phyloP scores from a whole-genome alignment of 2,888 invertebrate species.

The Strigamia maritima region DNA sequence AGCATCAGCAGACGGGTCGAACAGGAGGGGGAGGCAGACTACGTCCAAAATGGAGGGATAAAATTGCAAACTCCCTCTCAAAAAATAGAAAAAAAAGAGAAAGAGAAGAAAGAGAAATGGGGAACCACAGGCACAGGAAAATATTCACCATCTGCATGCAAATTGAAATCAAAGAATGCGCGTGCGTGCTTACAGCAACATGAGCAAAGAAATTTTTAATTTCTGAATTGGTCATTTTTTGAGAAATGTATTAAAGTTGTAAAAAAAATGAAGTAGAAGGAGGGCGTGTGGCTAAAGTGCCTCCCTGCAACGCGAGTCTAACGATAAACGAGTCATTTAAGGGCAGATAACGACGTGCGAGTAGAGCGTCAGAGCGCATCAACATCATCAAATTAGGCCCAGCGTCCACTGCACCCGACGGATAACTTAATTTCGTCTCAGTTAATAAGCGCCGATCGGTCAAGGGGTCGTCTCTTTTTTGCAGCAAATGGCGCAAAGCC shows the following conservation, averaged over 20 bases:
- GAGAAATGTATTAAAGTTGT: neutral
- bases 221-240: neutral
- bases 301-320: slow-evolving; percentile 4
- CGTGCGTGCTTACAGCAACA: neutral
- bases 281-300: slow-evolving; percentile 5
- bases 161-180: neutral
- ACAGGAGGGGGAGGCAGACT: slow-evolving; percentile 15
- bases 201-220: neutral
- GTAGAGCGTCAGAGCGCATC: slow-evolving; percentile 40
- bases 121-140: neutral
- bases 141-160: slow-evolving; percentile 5
- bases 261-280: neutral
- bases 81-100: slow-evolving; percentile 12
- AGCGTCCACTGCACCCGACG: slow-evolving; percentile 15
- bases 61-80: slow-evolving; percentile 36
- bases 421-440: slow-evolving; percentile 15
- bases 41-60: slow-evolving; percentile 36
- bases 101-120: slow-evolving; percentile 5
- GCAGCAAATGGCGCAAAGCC: slow-evolving; percentile 9
- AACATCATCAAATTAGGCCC: slow-evolving; percentile 40
- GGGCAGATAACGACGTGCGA: slow-evolving; percentile 39
- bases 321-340: slow-evolving; percentile 40
- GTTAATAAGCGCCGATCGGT: slow-evolving; percentile 15
- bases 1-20: slow-evolving; percentile 10
- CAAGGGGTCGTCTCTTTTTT: slow-evolving; percentile 10